These are phyloP conservation scores for Phytoseiulus persimilis DNA, from an alignment of 2,888 invertebrate genomes.

Conservation along the genomic window DNA sequence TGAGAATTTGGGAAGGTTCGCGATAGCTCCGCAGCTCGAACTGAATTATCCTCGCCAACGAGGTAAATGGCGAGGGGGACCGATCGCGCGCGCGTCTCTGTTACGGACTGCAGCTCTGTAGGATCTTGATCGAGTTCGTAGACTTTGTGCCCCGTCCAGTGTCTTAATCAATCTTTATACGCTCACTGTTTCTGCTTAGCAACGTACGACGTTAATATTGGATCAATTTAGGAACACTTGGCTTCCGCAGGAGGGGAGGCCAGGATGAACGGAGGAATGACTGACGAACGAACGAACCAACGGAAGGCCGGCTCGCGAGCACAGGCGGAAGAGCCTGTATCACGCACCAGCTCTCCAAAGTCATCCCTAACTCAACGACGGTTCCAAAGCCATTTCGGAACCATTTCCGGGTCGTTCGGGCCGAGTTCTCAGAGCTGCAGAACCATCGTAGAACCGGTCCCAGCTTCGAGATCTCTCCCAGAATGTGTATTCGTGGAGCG, in stretches of 20 bases:
- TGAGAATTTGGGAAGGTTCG: neutral
- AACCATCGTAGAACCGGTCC: too few relatives aligned
- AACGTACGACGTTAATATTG: slow-evolving; percentile 5
- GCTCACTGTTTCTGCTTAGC: neutral
- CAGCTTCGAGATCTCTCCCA: too few relatives aligned
- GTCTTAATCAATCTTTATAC: slow-evolving; percentile 5
- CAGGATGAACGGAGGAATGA: neutral
- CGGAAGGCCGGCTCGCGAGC: neutral
- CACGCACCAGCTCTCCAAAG: too few relatives aligned
- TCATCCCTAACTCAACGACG: too few relatives aligned
- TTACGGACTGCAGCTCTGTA: neutral
- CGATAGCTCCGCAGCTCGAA: neutral
- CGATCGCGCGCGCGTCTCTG: neutral
- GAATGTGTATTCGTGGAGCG: too few relatives aligned
- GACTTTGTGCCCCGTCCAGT: neutral
- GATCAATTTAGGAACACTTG: neutral
- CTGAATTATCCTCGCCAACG: neutral
- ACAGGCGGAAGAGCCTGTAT: too few relatives aligned
- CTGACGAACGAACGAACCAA: neutral
- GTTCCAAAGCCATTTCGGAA: too few relatives aligned
- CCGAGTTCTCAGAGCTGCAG: too few relatives aligned
- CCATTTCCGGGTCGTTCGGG: too few relatives aligned
- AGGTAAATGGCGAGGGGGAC: neutral
- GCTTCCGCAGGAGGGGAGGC: neutral
- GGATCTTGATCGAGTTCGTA: neutral